Evolutionary conservation across 2,797 vertebrate species (phyloP).

Genomic region (Nannoperca australis): DNA sequence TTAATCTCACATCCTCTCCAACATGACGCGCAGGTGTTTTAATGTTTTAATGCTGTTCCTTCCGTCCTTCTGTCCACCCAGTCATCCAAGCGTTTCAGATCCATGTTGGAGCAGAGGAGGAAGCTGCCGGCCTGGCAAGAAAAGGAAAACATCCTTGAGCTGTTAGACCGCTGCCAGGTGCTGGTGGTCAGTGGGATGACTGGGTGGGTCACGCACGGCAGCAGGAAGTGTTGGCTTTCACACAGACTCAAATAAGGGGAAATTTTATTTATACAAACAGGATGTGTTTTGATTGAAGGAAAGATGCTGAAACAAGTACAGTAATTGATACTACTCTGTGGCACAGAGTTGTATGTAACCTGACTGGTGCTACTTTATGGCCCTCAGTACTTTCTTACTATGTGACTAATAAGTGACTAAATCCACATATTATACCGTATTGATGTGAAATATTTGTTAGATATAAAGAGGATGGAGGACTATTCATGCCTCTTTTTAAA

Average conservation of each 20-base stretch:
- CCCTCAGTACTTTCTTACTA: background rate
- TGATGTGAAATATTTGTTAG: background rate
- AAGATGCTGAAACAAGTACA: background rate
- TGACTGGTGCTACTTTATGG: constrained; percentile 1
- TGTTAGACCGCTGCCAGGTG: constrained; percentile 90
- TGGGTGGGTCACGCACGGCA: constrained; percentile 85
- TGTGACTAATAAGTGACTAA: background rate
- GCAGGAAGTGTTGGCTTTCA: background rate
- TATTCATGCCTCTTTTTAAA: background rate
- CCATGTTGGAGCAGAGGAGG: constrained; percentile 92
- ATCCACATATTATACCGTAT: background rate
- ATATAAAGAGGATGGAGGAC: too few relatives aligned
- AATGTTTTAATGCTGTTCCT: background rate
- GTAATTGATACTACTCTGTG: background rate
- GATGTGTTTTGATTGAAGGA: background rate
- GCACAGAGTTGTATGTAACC: background rate
- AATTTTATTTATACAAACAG: background rate
- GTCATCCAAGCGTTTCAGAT: constrained; percentile 89
- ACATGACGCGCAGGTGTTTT: accelerated
- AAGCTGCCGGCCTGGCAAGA: constrained; percentile 95
- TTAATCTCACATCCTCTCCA: background rate
- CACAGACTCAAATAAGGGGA: background rate
- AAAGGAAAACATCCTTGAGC: constrained; percentile 88
- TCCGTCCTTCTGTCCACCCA: constrained; percentile 54
- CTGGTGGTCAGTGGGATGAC: constrained; percentile 98